These are phyloP conservation scores for Dinocampus coccinellae DNA, from an alignment of 2,888 invertebrate species.

Conservation along the genomic window DNA sequence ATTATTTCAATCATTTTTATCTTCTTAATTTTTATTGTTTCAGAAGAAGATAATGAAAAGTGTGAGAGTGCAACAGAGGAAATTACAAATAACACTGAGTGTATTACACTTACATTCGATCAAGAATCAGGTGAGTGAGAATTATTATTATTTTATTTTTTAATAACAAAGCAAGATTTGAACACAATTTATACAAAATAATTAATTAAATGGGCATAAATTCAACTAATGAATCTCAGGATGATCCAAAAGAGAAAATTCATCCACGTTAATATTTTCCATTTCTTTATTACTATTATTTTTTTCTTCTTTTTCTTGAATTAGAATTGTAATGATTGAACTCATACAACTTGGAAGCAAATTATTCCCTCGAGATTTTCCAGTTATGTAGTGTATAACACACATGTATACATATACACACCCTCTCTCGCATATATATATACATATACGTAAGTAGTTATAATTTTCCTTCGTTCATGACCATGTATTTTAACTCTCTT, in stretches of 20 bases:
- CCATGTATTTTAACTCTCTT: not conserved
- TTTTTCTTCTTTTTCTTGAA: not conserved
- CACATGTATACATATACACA: too few relatives aligned
- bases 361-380: not conserved
- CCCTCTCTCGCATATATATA: too few relatives aligned
- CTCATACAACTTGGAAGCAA: not conserved
- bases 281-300: not conserved
- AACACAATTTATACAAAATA: too few relatives aligned
- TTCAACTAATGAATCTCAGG: too few relatives aligned
- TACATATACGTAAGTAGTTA: not conserved
- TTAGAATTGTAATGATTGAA: not conserved
- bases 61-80: not conserved
- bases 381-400: not conserved
- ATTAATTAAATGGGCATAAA: too few relatives aligned
- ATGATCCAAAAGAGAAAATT: too few relatives aligned
- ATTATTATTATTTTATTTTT: not conserved
- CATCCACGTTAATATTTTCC: too few relatives aligned
- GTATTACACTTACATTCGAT: slow-evolving; percentile 16
- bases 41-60: slow-evolving; percentile 15
- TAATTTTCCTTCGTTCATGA: slow-evolving; percentile 18
- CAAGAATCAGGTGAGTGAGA: slow-evolving; percentile 9
- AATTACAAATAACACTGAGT: not conserved
- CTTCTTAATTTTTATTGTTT: not conserved
- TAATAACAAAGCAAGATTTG: too few relatives aligned
- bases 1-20: not conserved